Percentiles rank a stretch among this genome's conserved stretches.
phyloP scores from a whole-genome alignment of 2,113 vertebrate species.

The Zapornia atra region DNA sequence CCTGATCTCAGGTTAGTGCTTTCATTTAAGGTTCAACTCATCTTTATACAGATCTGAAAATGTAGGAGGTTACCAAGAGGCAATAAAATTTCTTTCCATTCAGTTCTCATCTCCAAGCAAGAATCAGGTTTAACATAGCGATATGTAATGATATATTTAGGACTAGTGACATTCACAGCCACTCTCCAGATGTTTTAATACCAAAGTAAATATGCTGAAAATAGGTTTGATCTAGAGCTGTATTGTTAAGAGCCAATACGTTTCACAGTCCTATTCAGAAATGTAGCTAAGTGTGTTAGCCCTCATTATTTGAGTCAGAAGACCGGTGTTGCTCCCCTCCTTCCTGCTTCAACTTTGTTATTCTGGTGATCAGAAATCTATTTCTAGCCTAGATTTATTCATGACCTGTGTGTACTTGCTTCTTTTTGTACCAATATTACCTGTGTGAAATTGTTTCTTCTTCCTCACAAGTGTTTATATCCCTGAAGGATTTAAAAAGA shows the following conservation, averaged over 20 bases:
- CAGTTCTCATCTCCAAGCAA: background rate
- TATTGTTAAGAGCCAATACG: background rate
- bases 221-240: background rate
- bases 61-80: background rate
- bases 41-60: background rate
- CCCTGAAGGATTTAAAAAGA: background rate
- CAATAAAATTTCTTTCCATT: background rate
- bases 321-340: background rate
- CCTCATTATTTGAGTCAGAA: background rate
- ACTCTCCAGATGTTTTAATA: background rate
- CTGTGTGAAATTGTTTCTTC: background rate
- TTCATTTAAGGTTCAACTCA: background rate
- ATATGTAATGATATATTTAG: background rate
- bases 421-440: background rate
- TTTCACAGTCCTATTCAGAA: background rate
- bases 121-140: background rate
- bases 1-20: background rate
- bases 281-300: background rate
- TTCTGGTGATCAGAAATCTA: background rate
- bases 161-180: background rate
- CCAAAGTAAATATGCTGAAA: background rate
- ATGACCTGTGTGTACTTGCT: background rate
- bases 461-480: background rate
- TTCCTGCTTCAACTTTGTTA: fast-evolving
- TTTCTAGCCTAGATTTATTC: background rate